phyloP scores from a whole-genome alignment of 2,797 vertebrate genomes.

The Podarcis lilfordi region DNA sequence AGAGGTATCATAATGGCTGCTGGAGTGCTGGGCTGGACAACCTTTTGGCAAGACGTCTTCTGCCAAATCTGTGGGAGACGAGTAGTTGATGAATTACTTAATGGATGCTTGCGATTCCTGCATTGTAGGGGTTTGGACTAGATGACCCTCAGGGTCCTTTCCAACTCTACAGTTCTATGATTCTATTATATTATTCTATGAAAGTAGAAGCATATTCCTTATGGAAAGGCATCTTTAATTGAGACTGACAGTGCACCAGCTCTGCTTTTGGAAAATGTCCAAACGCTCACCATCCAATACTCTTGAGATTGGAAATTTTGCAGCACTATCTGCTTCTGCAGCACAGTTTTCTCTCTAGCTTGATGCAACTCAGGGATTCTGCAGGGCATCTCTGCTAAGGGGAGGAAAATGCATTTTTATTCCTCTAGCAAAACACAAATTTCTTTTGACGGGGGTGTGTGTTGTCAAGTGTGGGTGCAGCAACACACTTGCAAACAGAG shows the following conservation, averaged over 20 bases:
- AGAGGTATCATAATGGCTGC: background rate
- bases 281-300: background rate
- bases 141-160: too few species aligned
- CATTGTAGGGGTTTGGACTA: too few species aligned
- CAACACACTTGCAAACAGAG: background rate
- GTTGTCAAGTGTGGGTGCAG: slow-evolving; percentile 14
- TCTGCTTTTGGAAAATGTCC: slow-evolving; percentile 16
- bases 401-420: slow-evolving; percentile 38
- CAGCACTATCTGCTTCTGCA: background rate
- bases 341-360: slow-evolving; percentile 38
- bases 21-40: background rate
- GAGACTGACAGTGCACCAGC: slow-evolving; percentile 43
- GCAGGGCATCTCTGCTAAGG: slow-evolving; percentile 1
- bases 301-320: slow-evolving; percentile 32
- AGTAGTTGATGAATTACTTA: background rate
- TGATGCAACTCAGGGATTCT: background rate
- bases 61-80: background rate
- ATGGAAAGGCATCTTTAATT: slow-evolving; percentile 53
- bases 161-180: too few species aligned
- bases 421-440: slow-evolving; percentile 47
- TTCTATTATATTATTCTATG: too few species aligned
- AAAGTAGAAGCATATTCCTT: background rate
- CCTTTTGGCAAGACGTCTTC: background rate
- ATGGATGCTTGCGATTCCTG: too few species aligned
- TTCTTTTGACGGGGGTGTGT: background rate